Base-by-base conservation (phyloP, 2,797 vertebrate genomes). In the Pristis pectinata region DNA sequence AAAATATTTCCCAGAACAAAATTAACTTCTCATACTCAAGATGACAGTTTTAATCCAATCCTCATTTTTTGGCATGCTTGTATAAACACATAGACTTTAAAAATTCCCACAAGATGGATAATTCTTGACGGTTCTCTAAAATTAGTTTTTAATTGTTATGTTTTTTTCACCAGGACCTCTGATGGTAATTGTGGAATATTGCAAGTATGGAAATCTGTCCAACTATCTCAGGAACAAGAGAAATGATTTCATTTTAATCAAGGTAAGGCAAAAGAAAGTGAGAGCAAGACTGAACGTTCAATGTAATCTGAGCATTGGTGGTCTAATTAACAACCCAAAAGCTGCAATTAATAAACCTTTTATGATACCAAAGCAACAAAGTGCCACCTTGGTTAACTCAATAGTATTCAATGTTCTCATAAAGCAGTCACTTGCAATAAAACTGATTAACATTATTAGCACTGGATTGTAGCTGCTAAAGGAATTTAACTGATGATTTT, bases 121-220 rank as follows among this genome's bases (percentile, higher is more conserved):
- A 61, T 91, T 30, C 34, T 30, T 87, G 53, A 22, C 49, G 53
- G 49, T 87, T 41, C 87, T 11, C 87, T 37, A 37, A 64, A 67
- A 91, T 74, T 24, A 6, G 24, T 74, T 59, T 80, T 94, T 15
- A 30, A 27, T 64, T 56, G 74, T 67, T 34, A 59, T 77, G n/a
- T 94, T 37, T 79, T 34, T 59, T 59, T 37, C 59, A 53, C 56
- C 34, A 99, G 98, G 98, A 95, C 98, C 98, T 37, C 95, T 99
- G 96, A 99, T 99, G 98, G 98, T 99, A 96, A 98, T 99, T n/a
- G 98, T 99, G 94, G 98, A 99, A 96, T 99, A 97, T 92, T 99
- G 98, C 97, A 99, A 98, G 96, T 98, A 99, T 27, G 98, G 98
- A 95, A 99, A 99, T 95, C 96, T 99, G 96, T 99, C 98, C 94